Evolutionary conservation across 2,888 invertebrate genomes (phyloP).

Genomic region (Synanthedon vespiformis): DNA sequence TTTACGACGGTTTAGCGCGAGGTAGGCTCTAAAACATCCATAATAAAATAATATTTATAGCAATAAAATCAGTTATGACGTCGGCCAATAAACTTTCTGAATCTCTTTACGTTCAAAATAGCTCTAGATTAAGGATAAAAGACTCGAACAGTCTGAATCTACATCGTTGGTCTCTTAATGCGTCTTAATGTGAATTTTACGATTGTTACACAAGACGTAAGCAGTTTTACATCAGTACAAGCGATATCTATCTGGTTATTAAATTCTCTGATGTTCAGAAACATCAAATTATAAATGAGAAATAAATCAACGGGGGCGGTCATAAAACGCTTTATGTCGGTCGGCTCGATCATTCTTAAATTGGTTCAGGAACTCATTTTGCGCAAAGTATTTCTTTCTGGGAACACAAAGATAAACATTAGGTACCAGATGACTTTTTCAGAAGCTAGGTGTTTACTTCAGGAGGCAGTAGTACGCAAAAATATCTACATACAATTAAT

Average conservation of each 20-base stretch:
- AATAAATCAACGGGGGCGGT: constrained; percentile 64
- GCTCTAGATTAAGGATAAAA: constrained; percentile 61
- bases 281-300: constrained; percentile 68
- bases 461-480: too few relatives aligned
- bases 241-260: constrained; percentile 66
- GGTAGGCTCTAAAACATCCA: constrained; percentile 30
- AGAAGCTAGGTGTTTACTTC: too few relatives aligned
- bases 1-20: not conserved
- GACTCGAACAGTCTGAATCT: constrained; percentile 43
- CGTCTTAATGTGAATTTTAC: constrained; percentile 69
- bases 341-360: constrained; percentile 32
- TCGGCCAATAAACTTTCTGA: constrained; percentile 56
- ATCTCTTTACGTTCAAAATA: constrained; percentile 59
- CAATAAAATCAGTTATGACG: constrained; percentile 62
- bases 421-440: constrained; percentile 2
- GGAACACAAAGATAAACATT: constrained; percentile 4
- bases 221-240: constrained; percentile 62
- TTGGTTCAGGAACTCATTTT: constrained; percentile 38
- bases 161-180: constrained; percentile 55
- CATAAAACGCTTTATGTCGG: constrained; percentile 66
- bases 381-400: constrained; percentile 1
- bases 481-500: too few relatives aligned
- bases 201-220: constrained; percentile 65
- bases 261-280: constrained; percentile 64
- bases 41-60: constrained; percentile 60